Conservation (phyloP, 2,888 invertebrate genomes). For the Gerris lacustris region DNA sequence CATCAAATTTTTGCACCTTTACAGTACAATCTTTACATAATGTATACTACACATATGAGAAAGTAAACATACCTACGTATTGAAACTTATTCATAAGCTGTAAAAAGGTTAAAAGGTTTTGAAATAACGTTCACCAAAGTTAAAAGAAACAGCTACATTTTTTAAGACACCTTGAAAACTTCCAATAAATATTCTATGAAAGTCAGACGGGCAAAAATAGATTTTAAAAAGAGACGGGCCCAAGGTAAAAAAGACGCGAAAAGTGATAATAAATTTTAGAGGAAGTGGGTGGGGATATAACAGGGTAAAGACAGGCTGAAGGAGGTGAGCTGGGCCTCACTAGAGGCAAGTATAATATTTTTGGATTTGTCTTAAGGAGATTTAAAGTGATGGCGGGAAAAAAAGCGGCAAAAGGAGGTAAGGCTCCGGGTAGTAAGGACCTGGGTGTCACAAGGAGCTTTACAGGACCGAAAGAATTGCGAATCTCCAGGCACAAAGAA, state of each 20-base stretch:
- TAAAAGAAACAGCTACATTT: too few relatives aligned
- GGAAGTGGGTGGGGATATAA: neutral
- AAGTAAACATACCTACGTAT: too few relatives aligned
- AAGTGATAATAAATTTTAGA: slow-evolving; percentile 3
- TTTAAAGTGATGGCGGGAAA: neutral
- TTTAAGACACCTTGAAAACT: neutral
- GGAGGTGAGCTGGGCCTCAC: neutral
- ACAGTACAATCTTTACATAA: too few relatives aligned
- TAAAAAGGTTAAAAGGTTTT: too few relatives aligned
- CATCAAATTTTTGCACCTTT: too few relatives aligned
- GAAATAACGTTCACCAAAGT: too few relatives aligned
- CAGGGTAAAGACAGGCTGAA: neutral
- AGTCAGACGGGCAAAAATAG: neutral
- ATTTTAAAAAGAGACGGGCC: neutral
- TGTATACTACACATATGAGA: too few relatives aligned
- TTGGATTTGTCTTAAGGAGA: slow-evolving; percentile 3
- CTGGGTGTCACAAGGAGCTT: neutral
- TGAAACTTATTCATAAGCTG: too few relatives aligned
- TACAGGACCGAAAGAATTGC: neutral
- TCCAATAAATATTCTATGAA: neutral
- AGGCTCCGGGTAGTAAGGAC: neutral
- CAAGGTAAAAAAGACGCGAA: neutral
- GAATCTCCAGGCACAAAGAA: neutral
- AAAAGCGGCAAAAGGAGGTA: too few relatives aligned
- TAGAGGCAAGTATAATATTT: neutral